These are phyloP conservation scores for Anableps anableps DNA, from an alignment of 2,797 vertebrate genomes.

Conservation along the genomic window DNA sequence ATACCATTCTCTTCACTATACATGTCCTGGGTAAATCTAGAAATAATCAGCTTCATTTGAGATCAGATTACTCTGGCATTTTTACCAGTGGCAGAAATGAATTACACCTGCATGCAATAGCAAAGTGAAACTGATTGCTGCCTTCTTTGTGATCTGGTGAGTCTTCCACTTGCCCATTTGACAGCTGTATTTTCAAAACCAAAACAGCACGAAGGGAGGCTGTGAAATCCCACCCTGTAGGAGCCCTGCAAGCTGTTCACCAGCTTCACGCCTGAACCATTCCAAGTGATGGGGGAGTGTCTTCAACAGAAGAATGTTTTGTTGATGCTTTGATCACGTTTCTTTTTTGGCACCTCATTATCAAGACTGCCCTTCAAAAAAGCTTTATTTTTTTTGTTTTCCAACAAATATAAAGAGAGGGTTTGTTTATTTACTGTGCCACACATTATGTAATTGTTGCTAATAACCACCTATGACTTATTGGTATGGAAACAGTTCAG, in stretches of 20 bases:
- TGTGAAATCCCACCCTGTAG: slow-evolving; percentile 57
- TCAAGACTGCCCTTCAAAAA: slow-evolving; percentile 19
- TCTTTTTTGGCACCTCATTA: slow-evolving; percentile 50
- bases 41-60: slow-evolving; percentile 54
- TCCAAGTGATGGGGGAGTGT: slow-evolving; percentile 26
- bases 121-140: slow-evolving; percentile 55
- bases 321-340: slow-evolving; percentile 34
- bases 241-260: slow-evolving; percentile 44
- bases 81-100: slow-evolving; percentile 45
- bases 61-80: slow-evolving; percentile 53
- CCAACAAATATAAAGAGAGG: slow-evolving; percentile 10
- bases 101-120: slow-evolving; percentile 51
- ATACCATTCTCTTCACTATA: slow-evolving; percentile 42
- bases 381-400: slow-evolving; percentile 12
- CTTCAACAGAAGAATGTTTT: slow-evolving; percentile 33
- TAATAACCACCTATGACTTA: not conserved
- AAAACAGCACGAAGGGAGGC: slow-evolving; percentile 35
- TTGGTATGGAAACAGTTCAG: not conserved
- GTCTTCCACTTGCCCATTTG: slow-evolving; percentile 42
- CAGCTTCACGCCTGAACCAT: slow-evolving; percentile 29
- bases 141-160: slow-evolving; percentile 42
- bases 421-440: not conserved
- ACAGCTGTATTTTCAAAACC: slow-evolving; percentile 58
- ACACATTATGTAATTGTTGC: slow-evolving; percentile 5
- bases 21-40: slow-evolving; percentile 34